These are phyloP conservation scores for Episyrphus balteatus DNA, from an alignment of 1,140 invertebrate genomes.

Conservation along the genomic window DNA sequence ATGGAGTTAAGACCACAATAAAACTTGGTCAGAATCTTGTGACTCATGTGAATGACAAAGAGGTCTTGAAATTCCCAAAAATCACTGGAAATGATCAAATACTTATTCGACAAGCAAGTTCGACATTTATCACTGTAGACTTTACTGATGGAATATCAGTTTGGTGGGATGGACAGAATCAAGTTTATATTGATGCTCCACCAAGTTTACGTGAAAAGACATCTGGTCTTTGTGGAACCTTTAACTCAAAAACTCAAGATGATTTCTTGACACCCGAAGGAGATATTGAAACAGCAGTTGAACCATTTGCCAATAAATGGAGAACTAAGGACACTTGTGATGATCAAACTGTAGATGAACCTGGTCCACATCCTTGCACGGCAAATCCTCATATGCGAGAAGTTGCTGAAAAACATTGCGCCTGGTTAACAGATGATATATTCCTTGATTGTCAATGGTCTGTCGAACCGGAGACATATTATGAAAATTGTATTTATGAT, in stretches of 20 bases:
- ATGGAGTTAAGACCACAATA: slow-evolving; percentile 39
- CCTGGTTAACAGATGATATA: slow-evolving; percentile 52
- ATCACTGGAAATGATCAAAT: slow-evolving; percentile 44
- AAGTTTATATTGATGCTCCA: slow-evolving; percentile 71
- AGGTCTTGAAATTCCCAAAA: slow-evolving; percentile 54
- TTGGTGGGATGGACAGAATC: slow-evolving; percentile 73
- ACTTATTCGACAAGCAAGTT: slow-evolving; percentile 58
- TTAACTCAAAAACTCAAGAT: slow-evolving; percentile 74
- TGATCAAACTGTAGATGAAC: slow-evolving; percentile 39
- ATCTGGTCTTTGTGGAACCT: slow-evolving; percentile 78
- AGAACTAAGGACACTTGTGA: slow-evolving; percentile 66
- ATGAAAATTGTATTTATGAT: slow-evolving; percentile 75
- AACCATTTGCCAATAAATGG: slow-evolving; percentile 81
- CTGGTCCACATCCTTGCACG: slow-evolving; percentile 55
- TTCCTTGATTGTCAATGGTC: slow-evolving; percentile 70
- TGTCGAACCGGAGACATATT: slow-evolving; percentile 66
- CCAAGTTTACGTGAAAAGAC: slow-evolving; percentile 55
- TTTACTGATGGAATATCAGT: slow-evolving; percentile 64
- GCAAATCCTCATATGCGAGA: slow-evolving; percentile 56
- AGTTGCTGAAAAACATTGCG: slow-evolving; percentile 56
- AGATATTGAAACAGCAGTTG: slow-evolving; percentile 61
- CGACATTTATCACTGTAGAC: slow-evolving; percentile 57
- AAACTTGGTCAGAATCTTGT: slow-evolving; percentile 61
- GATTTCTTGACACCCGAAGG: slow-evolving; percentile 80
- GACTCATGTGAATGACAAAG: slow-evolving; percentile 57